Conservation (phyloP, 2,113 vertebrate genomes). For the Protobothrops flavoviridis region DNA sequence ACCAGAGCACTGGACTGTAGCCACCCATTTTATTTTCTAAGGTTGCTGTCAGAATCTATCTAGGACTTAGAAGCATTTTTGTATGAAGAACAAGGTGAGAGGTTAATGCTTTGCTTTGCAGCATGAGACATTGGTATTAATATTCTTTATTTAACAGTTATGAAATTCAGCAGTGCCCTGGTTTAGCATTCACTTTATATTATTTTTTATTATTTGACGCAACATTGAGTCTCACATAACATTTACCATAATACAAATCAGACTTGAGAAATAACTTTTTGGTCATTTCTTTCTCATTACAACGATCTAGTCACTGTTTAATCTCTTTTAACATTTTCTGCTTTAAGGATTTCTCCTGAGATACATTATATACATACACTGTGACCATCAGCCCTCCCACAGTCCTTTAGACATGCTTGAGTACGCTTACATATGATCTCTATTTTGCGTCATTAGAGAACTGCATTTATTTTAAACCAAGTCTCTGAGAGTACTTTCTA, state of each 20-base stretch:
- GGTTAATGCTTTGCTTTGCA: background rate
- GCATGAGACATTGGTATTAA: background rate
- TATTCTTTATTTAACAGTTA: background rate
- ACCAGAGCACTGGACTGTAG: background rate
- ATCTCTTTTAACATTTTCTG: background rate
- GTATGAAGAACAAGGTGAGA: background rate
- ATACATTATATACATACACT: background rate
- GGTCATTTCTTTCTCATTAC: background rate
- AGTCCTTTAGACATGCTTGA: background rate
- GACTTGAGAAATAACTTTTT: background rate
- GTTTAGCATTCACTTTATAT: background rate
- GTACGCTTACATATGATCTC: background rate
- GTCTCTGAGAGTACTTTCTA: background rate
- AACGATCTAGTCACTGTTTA: constrained; percentile 20
- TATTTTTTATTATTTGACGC: background rate
- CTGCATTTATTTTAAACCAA: background rate
- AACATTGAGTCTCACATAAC: background rate
- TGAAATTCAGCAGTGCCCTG: background rate
- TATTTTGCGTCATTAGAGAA: background rate
- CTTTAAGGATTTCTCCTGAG: constrained; percentile 27
- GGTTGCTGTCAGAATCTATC: background rate
- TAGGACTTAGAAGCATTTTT: background rate
- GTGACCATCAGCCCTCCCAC: constrained; percentile 17
- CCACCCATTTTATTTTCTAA: background rate
- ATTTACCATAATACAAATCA: background rate